Base-by-base conservation (phyloP, 2,113 vertebrate species). In the Mirza zaza region DNA sequence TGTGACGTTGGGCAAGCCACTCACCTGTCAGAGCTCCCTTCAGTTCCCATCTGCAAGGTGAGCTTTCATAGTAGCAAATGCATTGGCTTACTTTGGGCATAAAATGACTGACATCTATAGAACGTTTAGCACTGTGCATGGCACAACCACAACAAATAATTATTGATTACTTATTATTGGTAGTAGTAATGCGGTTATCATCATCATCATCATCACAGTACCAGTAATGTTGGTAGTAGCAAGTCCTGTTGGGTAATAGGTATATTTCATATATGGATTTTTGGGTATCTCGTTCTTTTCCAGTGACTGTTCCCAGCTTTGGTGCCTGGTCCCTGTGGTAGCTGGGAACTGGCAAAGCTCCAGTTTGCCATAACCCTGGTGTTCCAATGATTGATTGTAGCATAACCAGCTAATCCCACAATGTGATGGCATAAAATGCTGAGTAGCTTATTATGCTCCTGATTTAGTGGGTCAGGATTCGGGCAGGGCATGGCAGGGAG, bases 111-210 rank as follows among this genome's bases (percentile, higher is more conserved):
- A 1, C 8, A 59, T 48, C 57, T 32, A 1, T 57, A 5, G 10
- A 18, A 17, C 0, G 4, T 7, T 50, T 1, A 32, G 52, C 85
- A 1, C 88, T 3, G 65, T 0, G 12, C 34, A 0, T 2, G 11
- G 48, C 17, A 4, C 29, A 3, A 1, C 14, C 2, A 23, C 59
- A 45, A 18, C 8, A 27, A 32, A 11, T 8, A 32, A 0, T 39
- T 15, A 5, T 0, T 15, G 61, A 32, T 9, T 1, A 10, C 34
- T 32, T 5, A n/a, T 14, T 1, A 0, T 15, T 17, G 8, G 5
- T 13, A 5, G 2, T 1, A 11, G 48, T 4, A 5, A 10, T 0
- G 2, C 6, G 1, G 63, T 2, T 8, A 4, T 8, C 12, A 2
- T 20, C 0, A 4, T n/a, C 15, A 0, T 7, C 18, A 8, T 5